A percentile compares a stretch with the other conserved stretches of the same genome.
Evolutionary conservation across 1,140 invertebrate genomes (phyloP).

Genomic region (Fopius arisanus): DNA sequence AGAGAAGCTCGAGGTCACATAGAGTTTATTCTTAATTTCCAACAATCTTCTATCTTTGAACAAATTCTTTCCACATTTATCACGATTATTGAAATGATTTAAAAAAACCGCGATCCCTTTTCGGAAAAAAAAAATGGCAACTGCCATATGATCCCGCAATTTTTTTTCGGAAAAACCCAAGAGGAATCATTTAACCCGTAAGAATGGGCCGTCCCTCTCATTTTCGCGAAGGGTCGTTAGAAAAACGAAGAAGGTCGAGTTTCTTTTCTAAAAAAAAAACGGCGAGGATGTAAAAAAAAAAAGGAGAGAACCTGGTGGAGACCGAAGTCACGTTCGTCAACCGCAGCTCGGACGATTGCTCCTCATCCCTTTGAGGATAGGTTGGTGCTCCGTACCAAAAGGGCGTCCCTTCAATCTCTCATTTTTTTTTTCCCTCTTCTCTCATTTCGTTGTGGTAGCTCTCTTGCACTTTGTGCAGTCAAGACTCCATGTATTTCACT

Average conservation of each 20-base stretch:
- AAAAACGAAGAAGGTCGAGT: slow-evolving; percentile 33
- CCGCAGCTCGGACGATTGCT: slow-evolving; percentile 44
- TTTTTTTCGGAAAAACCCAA: no score
- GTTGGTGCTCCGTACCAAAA: slow-evolving; percentile 19
- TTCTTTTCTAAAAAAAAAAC: slow-evolving; percentile 26
- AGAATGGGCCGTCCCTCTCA: no score
- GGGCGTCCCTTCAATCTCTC: slow-evolving; percentile 21
- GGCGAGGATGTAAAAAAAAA: slow-evolving; percentile 24
- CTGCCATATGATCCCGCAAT: no score
- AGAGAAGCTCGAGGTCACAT: no score
- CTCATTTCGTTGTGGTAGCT: not conserved
- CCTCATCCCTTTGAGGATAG: slow-evolving; percentile 40
- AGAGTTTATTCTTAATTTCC: no score
- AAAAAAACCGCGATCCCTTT: no score
- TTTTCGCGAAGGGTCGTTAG: no score
- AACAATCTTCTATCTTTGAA: no score
- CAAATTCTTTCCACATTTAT: no score
- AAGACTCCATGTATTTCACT: not conserved
- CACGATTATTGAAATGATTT: no score
- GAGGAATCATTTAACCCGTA: no score
- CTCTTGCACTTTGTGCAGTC: not conserved
- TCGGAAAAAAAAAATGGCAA: no score
- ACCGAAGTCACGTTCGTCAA: slow-evolving; percentile 50
- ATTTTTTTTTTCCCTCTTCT: not conserved
- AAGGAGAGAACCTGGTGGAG: slow-evolving; percentile 29